These are phyloP conservation scores for Forbesichthys agassizii DNA, from an alignment of 2,113 vertebrate species.

Conservation along the genomic window DNA sequence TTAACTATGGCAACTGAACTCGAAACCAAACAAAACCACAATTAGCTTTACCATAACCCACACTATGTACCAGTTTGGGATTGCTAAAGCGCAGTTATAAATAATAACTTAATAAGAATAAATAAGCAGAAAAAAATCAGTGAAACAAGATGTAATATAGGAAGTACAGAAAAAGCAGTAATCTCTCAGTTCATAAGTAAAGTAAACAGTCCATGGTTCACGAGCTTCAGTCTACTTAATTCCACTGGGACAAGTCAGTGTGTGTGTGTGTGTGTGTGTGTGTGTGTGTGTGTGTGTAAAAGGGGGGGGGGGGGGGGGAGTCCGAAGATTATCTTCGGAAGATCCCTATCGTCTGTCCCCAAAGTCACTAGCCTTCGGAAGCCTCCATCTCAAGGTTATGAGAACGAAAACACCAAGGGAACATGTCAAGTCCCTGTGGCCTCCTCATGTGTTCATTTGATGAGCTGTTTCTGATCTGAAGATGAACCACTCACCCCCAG, in stretches of 20 bases:
- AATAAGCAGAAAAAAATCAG: too few relatives aligned
- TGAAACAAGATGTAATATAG: too few relatives aligned
- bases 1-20: too few relatives aligned
- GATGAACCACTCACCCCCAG: background rate
- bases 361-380: slow-evolving; percentile 50
- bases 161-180: too few relatives aligned
- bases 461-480: slow-evolving; percentile 40
- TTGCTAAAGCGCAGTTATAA: too few relatives aligned
- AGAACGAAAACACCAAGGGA: slow-evolving; percentile 57
- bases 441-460: slow-evolving; percentile 28
- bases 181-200: too few relatives aligned
- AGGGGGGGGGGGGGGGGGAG: too few relatives aligned
- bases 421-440: slow-evolving; percentile 38
- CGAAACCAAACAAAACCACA: too few relatives aligned
- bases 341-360: slow-evolving; percentile 29
- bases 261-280: background rate
- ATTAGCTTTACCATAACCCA: too few relatives aligned
- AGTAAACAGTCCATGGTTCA: background rate
- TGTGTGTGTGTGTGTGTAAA: too few relatives aligned
- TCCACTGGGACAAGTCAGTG: background rate
- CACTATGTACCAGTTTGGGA: too few relatives aligned
- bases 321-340: background rate
- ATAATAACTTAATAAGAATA: too few relatives aligned
- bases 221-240: background rate
- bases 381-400: slow-evolving; percentile 62